Percentiles rank a stretch among this genome's conserved stretches.
Evolutionary conservation across 2,113 vertebrate genomes (phyloP).

Genomic region (Daubentonia madagascariensis): DNA sequence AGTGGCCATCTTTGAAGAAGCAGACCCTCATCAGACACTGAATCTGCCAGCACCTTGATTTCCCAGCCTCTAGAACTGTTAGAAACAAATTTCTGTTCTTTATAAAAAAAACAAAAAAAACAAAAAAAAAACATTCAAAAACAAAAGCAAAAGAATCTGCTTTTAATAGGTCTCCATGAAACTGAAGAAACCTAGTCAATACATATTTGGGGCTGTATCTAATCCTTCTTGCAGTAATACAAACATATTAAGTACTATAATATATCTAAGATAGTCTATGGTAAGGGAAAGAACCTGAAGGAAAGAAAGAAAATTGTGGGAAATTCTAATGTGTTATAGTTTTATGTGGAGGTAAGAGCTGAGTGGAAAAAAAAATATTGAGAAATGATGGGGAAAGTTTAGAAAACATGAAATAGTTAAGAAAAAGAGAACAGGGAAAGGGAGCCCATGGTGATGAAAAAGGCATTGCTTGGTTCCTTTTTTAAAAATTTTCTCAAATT

Average conservation of each 20-base stretch:
- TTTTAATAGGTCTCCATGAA: neutral
- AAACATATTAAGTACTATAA: neutral
- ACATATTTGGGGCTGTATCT: neutral
- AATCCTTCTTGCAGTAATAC: neutral
- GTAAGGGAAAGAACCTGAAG: neutral
- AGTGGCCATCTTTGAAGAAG: too few species aligned
- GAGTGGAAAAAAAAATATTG: neutral
- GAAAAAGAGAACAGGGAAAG: neutral
- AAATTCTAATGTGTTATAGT: neutral
- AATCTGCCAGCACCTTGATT: too few species aligned
- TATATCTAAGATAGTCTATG: neutral
- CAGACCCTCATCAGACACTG: too few species aligned
- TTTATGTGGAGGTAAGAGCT: neutral
- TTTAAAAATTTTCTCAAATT: neutral
- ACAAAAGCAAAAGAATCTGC: neutral
- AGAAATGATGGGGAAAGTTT: neutral
- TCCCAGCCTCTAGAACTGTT: too few species aligned
- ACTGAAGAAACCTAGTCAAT: neutral
- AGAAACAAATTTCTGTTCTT: too few species aligned
- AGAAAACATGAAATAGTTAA: neutral
- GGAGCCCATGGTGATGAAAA: neutral
- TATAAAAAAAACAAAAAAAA: too few species aligned
- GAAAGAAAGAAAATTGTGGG: neutral
- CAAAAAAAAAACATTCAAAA: conserved; percentile 16
- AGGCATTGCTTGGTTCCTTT: neutral